Evolutionary conservation across 2,797 vertebrate species (phyloP), one percentile per base, ranked within the genome.

Genomic region (Mareca penelope): DNA sequence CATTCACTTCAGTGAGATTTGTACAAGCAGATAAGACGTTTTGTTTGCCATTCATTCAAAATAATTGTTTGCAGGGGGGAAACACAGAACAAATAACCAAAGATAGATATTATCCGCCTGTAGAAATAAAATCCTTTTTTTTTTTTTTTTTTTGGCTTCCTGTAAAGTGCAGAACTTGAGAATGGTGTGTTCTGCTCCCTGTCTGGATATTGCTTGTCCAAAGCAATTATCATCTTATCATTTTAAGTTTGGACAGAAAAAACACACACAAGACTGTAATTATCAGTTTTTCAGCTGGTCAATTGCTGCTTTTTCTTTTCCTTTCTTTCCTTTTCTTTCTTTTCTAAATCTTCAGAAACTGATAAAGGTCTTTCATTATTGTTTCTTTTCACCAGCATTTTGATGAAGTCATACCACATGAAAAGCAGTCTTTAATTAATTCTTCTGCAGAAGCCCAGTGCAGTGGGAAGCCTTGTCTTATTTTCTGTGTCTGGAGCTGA

Each of bases 21-120:
- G 26, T 78, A 39, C 10, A 39, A 13, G 5, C 12, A 86, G 3
- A 44, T 71, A 81, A 57, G 24, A 55, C 3, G 15, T 65, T 59
- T 82, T 7, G 6, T 44, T 90, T 88, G 19, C 3, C 6, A 10
- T 37, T 88, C 3, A 18, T 85, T 56, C 40, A 37, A 53, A 12
- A 6, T 10, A 71, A 2, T 46, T 84, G 10, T 7, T 1, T 5
- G 21, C 8, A 9, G 6, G 1, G 9, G 2, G 4, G 2, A 4
- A 26, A 4, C 7, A n/a, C 14, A 50, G 68, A 86, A 31, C 0
- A 42, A 79, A 67, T 39, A 69, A 37, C 1, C 2, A 7, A 44
- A 46, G 71, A 42, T 5, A 17, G 4, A 33, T 3, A 5, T 79
- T 89, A n/a, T 50, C 7, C 59, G 67, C 80, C n/a, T 57, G 10